Conservation (phyloP, 1,140 invertebrate genomes). For the Drosophila yakuba region DNA sequence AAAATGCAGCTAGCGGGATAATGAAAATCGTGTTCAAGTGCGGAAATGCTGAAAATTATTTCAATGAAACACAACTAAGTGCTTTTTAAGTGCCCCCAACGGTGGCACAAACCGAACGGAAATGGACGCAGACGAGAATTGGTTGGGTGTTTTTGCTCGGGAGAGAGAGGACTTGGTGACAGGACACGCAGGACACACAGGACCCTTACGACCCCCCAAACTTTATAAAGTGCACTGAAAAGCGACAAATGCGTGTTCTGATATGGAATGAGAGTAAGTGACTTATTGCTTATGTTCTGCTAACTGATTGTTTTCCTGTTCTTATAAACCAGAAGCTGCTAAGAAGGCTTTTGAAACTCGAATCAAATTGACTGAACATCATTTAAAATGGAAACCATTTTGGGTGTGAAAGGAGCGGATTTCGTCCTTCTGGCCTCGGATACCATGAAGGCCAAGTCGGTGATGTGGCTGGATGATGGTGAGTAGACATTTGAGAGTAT, state of each 20-base stretch:
- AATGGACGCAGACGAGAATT: conserved; percentile 21
- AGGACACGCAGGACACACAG: conserved; percentile 16
- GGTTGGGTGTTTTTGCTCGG: conserved; percentile 13
- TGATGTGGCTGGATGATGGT: conserved; percentile 22
- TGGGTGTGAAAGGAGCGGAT: conserved; percentile 41
- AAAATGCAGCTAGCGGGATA: conserved; percentile 64
- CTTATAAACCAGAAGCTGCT: not conserved
- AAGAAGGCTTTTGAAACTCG: not conserved
- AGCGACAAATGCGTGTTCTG: conserved; percentile 20
- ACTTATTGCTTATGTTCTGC: too few relatives aligned
- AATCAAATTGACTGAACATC: not conserved
- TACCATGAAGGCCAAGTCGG: not conserved
- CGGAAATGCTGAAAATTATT: conserved; percentile 80
- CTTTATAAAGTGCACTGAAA: conserved; percentile 17
- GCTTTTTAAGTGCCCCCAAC: conserved; percentile 63
- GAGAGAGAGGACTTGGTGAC: not conserved
- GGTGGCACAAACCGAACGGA: conserved; percentile 33
- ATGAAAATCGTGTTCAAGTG: conserved; percentile 66
- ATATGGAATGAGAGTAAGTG: not conserved
- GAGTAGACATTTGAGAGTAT: not conserved
- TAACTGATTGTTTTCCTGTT: not conserved
- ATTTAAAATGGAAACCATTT: conserved; percentile 39
- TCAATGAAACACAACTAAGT: conserved; percentile 71
- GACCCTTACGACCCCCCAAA: not conserved
- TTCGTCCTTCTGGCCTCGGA: conserved; percentile 46